Evolutionary conservation across 37 sponge, comb jelly and placozoan genomes (phyloP).

Genomic region (Lycopodina hypogea): DNA sequence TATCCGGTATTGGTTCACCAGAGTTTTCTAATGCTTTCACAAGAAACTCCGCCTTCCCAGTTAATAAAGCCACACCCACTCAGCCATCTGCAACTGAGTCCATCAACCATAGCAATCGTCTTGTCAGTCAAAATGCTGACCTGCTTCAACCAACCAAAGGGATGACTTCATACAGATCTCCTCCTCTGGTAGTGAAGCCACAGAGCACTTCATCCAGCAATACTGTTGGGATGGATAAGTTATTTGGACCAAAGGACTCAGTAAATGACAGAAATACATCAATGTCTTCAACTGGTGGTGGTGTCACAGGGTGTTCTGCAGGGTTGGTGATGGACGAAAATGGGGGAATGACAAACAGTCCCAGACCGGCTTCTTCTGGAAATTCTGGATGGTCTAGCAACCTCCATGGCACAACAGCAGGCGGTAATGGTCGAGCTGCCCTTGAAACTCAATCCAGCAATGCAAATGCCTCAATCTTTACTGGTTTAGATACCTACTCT

Average conservation of each 20-base stretch:
- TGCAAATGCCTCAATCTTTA: not conserved
- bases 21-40: not conserved
- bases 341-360: too few species aligned
- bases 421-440: not conserved
- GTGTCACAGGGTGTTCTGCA: not conserved
- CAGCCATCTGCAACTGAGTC: not conserved
- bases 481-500: not conserved
- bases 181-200: not conserved
- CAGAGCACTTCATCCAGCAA: not conserved
- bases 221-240: not conserved
- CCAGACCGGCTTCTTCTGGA: too few species aligned
- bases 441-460: not conserved
- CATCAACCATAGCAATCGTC: not conserved
- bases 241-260: not conserved
- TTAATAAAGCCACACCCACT: not conserved
- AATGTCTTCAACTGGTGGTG: too few species aligned
- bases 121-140: not conserved
- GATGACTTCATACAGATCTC: not conserved
- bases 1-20: not conserved
- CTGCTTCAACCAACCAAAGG: not conserved
- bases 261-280: not conserved
- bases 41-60: not conserved
- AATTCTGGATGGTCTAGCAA: too few species aligned
- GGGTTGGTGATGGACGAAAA: not conserved
- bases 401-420: too few species aligned